These are phyloP conservation scores for Panurus biarmicus DNA, from an alignment of 2,113 vertebrate genomes.

Conservation along the genomic window DNA sequence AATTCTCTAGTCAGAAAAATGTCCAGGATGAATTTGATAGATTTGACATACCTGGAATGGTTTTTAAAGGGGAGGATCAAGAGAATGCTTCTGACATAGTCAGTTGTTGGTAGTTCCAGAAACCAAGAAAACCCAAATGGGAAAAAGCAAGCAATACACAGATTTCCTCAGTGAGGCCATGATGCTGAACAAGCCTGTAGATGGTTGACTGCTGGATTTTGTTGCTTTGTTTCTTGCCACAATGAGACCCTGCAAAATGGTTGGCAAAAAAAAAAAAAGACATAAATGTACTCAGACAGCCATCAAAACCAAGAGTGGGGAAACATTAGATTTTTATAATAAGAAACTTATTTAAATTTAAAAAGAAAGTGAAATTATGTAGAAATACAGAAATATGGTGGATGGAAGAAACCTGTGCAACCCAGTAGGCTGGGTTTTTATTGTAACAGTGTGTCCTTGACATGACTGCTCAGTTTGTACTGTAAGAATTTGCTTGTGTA, in stretches of 20 bases:
- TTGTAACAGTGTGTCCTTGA: background rate
- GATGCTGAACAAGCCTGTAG: background rate
- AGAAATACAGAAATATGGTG: background rate
- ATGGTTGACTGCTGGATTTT: background rate
- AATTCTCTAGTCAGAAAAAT: constrained; percentile 40
- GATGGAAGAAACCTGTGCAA: background rate
- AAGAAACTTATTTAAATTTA: background rate
- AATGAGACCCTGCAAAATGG: background rate
- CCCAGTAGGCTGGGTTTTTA: background rate
- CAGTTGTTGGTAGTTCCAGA: background rate
- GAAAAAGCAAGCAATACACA: background rate
- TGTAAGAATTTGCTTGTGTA: background rate
- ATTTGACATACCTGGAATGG: background rate
- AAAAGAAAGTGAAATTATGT: background rate
- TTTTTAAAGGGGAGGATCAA: constrained; percentile 19
- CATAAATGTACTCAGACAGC: background rate
- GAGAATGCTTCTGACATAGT: background rate
- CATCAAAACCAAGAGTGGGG: background rate
- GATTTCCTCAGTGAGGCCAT: background rate
- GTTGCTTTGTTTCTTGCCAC: background rate
- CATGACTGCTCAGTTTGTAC: background rate
- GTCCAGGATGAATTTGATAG: background rate
- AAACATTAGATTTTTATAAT: background rate
- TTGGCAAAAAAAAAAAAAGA: background rate
- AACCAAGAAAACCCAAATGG: background rate